These are phyloP conservation scores for Machaerirhynchus nigripectus DNA, from an alignment of 2,113 vertebrate species.

Conservation along the genomic window DNA sequence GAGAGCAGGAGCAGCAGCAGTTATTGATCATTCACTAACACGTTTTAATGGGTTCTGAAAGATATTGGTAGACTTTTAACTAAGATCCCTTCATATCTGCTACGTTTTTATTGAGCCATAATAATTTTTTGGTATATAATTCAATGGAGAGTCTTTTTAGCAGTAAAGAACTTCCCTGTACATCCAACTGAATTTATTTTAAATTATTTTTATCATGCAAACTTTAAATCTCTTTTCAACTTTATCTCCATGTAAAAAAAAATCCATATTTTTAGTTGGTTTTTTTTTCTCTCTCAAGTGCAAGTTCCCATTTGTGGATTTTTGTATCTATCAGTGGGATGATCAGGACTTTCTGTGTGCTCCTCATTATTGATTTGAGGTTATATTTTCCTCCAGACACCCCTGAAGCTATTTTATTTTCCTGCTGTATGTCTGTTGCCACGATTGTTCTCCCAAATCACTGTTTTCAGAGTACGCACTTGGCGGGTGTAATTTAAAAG, in stretches of 20 bases:
- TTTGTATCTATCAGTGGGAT: neutral
- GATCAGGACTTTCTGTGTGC: neutral
- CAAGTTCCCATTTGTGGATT: neutral
- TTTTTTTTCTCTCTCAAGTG: neutral
- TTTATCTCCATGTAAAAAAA: neutral
- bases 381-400: neutral
- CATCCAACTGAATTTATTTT: neutral
- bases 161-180: neutral
- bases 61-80: neutral
- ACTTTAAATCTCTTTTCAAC: neutral
- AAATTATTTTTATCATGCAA: neutral
- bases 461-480: neutral
- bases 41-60: conserved; percentile 12
- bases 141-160: neutral
- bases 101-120: neutral
- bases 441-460: neutral
- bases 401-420: neutral
- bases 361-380: neutral
- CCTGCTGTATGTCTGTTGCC: neutral
- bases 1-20: conserved; percentile 11
- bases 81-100: neutral
- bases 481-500: neutral
- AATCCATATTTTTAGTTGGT: neutral
- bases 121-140: neutral
- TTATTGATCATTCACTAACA: conserved; percentile 7